Base-by-base conservation (phyloP, 1,140 invertebrate species). In the Probaryconus sp. region DNA sequence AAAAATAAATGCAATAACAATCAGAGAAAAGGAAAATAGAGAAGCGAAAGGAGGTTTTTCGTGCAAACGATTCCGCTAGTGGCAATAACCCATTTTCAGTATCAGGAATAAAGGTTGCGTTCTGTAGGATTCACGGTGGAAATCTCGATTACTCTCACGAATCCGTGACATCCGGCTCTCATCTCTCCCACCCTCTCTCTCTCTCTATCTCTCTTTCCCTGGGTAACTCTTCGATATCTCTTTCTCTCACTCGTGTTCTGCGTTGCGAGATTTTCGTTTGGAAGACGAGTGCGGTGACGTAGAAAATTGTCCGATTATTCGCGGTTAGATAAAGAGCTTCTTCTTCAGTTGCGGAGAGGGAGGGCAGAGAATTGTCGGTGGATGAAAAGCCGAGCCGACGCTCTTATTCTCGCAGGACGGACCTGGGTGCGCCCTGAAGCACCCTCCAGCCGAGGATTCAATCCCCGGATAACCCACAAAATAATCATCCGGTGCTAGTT, bases 261-360 rank as follows among this genome's bases (percentile, higher is more conserved):
- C 30, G n/a, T 16, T 35, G 37, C 33, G 64, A 63, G 58, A 43
- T 78, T 71, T 74, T 81, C 70, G 56, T 74, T n/a, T 53, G 72
- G 51, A 83, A 80, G 81, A 82, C 75, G 76, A 79, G 72, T 76
- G 61, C 75, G 78, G 78, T 81, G 79, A 82, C 68, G 82, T 69
- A 77, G 77, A 84, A 84, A 85, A 84, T 85, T 84, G 81, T 82
- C 78, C 80, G 82, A 81, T 82, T 84, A 84, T 84, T 84, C 79
- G 78, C 78, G 74, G 78, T 78, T 80, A 80, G 76, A 83, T 83
- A 82, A 84, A 82, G 81, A 80, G 75, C 67, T 78, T 77, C 76
- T 77, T 78, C 68, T 28, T 37, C 18, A 55, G 47, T 37, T 51
- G 31, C 63, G 40, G 50, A n/a, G n/a, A n/a, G n/a, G n/a, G n/a